Base-by-base conservation (phyloP, 1,140 invertebrate genomes). In the Arctopsyche grandis region DNA sequence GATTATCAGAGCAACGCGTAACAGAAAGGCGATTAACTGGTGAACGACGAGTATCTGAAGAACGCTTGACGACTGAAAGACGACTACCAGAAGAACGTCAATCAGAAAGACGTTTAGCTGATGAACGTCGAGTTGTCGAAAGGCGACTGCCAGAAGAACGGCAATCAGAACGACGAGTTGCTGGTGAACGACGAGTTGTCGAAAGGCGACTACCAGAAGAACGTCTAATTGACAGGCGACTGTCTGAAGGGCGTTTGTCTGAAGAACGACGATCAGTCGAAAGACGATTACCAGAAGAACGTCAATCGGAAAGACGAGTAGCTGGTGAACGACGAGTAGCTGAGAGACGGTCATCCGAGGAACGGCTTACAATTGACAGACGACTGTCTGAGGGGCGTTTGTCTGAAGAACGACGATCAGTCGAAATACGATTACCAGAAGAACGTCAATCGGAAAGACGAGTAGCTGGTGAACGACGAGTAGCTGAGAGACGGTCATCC, bases 131-230 rank as follows among this genome's bases (percentile, higher is more conserved):
- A 16, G 56, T 60, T 60, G 56, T 9, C 12, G 56, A 46, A 46
- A 46, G 44, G 44, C 44, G 44, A 46, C 7, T 9, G 14, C 44
- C 44, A 9, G 5, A 9, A 46, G 44, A 9, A 9, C n/a, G n/a
- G n/a, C n/a, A n/a, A n/a, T n/a, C n/a, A 10, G 70, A 73, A 44
- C 24, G 38, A 73, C 46, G 38, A 44, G 46, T 21, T 43, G n/a
- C n/a, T 56, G 71, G 16, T 26, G 14, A 48, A 16, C 46, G 48
- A 24, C 29, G 74, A 29, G 1, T 9, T n/a, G 1, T 24, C 43
- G 38, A 56, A 19, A 22, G 74, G 29, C 46, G 16, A 24, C 9
- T 60, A 46, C 26, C 12, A 12, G 74, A 56, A 56, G 74, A 75
- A 58, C 48, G 74, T 29, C 21, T 14, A 56, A 21, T 46, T 21